Evolutionary conservation across 2,113 vertebrate species (phyloP).

Genomic region (Tragelaphus buxtoni): DNA sequence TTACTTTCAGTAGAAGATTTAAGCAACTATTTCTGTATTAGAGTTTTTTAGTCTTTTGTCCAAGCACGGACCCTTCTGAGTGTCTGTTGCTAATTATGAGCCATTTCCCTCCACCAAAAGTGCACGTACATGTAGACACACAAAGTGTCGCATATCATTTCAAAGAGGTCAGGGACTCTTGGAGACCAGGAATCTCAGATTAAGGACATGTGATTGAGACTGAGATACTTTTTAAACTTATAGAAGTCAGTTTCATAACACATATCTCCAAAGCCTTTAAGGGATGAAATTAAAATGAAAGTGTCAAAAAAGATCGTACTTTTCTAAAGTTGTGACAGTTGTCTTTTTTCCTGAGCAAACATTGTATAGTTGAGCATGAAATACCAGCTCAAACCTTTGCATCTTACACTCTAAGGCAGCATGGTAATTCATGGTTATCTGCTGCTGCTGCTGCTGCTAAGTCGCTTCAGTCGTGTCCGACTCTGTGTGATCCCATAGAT

Average conservation of each 20-base stretch:
- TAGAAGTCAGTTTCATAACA: not conserved
- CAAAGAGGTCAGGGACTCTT: not conserved
- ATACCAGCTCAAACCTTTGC: not conserved
- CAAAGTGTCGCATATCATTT: not conserved
- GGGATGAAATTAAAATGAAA: constrained; percentile 9
- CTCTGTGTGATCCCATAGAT: no score
- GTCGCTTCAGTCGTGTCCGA: no score
- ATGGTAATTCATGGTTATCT: not conserved
- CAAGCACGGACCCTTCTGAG: not conserved
- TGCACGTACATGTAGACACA: not conserved
- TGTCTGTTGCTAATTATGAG: constrained; percentile 27
- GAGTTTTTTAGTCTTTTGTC: not conserved
- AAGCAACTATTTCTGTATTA: not conserved
- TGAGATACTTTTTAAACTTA: not conserved
- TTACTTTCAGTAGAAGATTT: constrained; percentile 39
- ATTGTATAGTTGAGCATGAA: not conserved
- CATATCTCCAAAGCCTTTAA: not conserved
- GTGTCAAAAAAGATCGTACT: not conserved
- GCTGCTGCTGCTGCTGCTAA: no score
- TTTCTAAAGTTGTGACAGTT: not conserved
- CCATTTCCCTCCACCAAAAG: not conserved
- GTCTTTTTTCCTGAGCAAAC: constrained; percentile 13
- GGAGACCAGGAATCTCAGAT: not conserved
- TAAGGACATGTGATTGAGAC: not conserved
- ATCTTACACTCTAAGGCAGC: not conserved